A percentile compares a stretch with the other conserved stretches of the same genome.
These are phyloP conservation scores for Lota lota DNA, from an alignment of 2,113 vertebrate genomes.

Conservation along the genomic window DNA sequence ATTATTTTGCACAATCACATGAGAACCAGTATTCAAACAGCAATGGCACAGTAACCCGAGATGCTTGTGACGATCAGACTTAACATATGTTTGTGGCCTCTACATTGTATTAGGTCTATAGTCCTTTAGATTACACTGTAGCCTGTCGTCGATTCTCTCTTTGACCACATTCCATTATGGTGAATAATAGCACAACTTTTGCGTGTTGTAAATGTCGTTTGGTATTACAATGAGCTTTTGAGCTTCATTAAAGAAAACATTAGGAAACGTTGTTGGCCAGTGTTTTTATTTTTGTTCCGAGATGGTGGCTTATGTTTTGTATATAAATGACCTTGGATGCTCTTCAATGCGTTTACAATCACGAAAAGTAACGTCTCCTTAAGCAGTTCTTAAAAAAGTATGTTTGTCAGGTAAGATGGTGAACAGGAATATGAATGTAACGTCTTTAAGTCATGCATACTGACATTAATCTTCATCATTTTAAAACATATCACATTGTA, in stretches of 20 bases:
- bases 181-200: constrained; percentile 53
- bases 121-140: neutral
- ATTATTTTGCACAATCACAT: constrained; percentile 31
- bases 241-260: constrained; percentile 53
- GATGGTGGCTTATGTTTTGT: too few relatives aligned
- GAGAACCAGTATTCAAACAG: constrained; percentile 21
- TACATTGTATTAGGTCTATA: constrained; percentile 29
- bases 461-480: too few relatives aligned
- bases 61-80: constrained; percentile 30
- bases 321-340: too few relatives aligned
- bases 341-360: too few relatives aligned
- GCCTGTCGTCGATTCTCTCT: constrained; percentile 20
- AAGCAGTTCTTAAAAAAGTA: too few relatives aligned
- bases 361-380: too few relatives aligned
- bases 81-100: constrained; percentile 7
- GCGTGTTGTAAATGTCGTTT: constrained; percentile 50
- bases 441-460: too few relatives aligned
- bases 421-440: too few relatives aligned
- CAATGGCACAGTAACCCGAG: constrained; percentile 24
- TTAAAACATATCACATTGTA: too few relatives aligned
- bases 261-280: neutral
- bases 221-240: constrained; percentile 52
- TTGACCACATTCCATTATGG: constrained; percentile 38
- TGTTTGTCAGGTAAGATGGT: too few relatives aligned
- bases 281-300: neutral